Base-by-base conservation (phyloP, 1,140 invertebrate species). In the Subanguina moxae region DNA sequence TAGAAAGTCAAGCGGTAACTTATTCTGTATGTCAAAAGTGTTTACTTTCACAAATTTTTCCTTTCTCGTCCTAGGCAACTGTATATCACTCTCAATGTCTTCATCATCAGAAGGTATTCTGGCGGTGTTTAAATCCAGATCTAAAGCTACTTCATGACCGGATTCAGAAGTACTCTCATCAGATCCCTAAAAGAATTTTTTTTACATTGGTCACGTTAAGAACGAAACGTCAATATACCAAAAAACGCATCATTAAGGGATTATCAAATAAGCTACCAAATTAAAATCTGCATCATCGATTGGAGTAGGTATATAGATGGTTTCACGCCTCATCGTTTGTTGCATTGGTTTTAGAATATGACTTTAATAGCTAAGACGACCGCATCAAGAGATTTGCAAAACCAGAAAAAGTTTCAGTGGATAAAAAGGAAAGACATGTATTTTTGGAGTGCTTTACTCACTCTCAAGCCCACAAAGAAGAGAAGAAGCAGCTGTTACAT, bases 191-290 rank as follows among this genome's bases (percentile, higher is more conserved):
- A 38, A 38, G 32, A 11, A n/a, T n/a, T n/a, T n/a, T n/a, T n/a
- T n/a, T n/a, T n/a, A n/a, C n/a, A n/a, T n/a, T n/a, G n/a, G n/a
- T n/a, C n/a, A n/a, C n/a, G n/a, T n/a, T n/a, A n/a, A n/a, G n/a
- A n/a, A n/a, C n/a, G n/a, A n/a, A n/a, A n/a, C n/a, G n/a, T n/a
- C n/a, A n/a, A n/a, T n/a, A n/a, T n/a, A n/a, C n/a, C n/a, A n/a
- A n/a, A n/a, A n/a, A n/a, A n/a, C n/a, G n/a, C n/a, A n/a, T n/a
- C n/a, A n/a, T n/a, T n/a, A n/a, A n/a, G n/a, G n/a, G n/a, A n/a
- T n/a, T n/a, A n/a, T n/a, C n/a, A n/a, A n/a, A n/a, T n/a, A n/a
- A 58, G 70, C 13, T 59, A 71, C 70, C 46, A 71, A 58, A 68
- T 68, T 21, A 42, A 71, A 71, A 11, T 30, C 19, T n/a, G 38